Evolutionary conservation across 1,140 invertebrate genomes (phyloP).

Genomic region (Anoplophora glabripennis): DNA sequence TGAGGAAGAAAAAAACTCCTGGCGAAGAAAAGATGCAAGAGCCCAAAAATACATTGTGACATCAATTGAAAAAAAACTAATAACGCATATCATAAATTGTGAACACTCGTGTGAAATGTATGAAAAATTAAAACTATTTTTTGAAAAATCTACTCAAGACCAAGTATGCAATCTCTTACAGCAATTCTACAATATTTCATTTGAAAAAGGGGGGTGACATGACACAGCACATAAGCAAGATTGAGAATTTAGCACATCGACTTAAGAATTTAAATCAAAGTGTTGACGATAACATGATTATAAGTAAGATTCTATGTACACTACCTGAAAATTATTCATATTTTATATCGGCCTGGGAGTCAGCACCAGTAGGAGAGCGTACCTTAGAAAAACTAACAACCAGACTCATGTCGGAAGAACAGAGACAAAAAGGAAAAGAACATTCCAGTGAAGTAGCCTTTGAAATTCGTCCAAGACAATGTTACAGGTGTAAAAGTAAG

Average conservation of each 20-base stretch:
- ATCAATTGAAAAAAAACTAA: conserved; percentile 30
- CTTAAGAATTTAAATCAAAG: conserved; percentile 31
- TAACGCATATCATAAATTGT: conserved; percentile 43
- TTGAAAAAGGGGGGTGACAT: conserved; percentile 22
- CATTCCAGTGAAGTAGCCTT: conserved; percentile 10
- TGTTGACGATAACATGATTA: conserved; percentile 32
- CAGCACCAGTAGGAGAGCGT: conserved; percentile 16
- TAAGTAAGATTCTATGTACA: conserved; percentile 38
- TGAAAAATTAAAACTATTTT: conserved; percentile 38
- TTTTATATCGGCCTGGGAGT: conserved; percentile 26
- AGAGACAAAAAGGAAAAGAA: conserved; percentile 5
- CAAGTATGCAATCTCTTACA: conserved; percentile 41
- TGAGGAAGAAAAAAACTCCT: conserved; percentile 11
- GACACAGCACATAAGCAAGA: conserved; percentile 29
- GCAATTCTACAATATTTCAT: conserved; percentile 35
- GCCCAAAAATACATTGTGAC: conserved; percentile 36
- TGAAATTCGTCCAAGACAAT: background rate
- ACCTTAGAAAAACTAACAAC: conserved; percentile 18
- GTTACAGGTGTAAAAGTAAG: conserved; percentile 1
- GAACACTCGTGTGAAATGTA: conserved; percentile 43
- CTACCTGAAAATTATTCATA: conserved; percentile 21
- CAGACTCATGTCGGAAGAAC: conserved; percentile 13
- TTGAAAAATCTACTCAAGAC: conserved; percentile 44
- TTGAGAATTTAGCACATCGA: conserved; percentile 17
- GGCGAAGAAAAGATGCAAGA: conserved; percentile 24